phyloP scores from a whole-genome alignment of 2,113 vertebrate species.

The Gobio gobio region DNA sequence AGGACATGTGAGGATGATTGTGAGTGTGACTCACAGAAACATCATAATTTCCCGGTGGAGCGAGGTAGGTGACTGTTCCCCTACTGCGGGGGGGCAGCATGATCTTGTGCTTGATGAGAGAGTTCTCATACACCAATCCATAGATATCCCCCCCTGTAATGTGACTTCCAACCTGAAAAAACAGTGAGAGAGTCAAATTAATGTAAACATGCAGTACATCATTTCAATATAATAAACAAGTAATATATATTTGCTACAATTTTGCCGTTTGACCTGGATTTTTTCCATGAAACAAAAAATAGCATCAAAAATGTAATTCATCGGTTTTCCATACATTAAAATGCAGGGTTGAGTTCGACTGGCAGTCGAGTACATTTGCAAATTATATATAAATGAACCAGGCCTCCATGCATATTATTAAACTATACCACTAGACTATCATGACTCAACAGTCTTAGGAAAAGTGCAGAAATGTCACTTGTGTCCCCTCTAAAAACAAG shows the following conservation, averaged over 20 bases:
- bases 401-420: background rate
- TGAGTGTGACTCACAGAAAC: constrained; percentile 80
- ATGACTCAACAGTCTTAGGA: background rate
- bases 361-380: background rate
- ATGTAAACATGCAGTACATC: background rate
- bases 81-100: constrained; percentile 93
- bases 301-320: background rate
- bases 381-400: background rate
- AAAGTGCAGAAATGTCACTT: constrained; percentile 1
- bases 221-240: background rate
- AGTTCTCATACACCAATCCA: constrained; percentile 89
- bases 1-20: constrained; percentile 17
- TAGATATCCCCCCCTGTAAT: constrained; percentile 98
- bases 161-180: constrained; percentile 90
- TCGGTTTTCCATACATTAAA: background rate
- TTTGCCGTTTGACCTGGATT: background rate
- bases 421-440: background rate
- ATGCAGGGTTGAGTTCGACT: background rate
- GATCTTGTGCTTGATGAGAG: constrained; percentile 96
- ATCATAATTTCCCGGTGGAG: constrained; percentile 90
- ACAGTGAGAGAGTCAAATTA: background rate
- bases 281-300: background rate
- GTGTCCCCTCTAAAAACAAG: background rate
- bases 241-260: background rate
- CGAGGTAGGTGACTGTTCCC: constrained; percentile 94